Conservation (phyloP, 2,888 invertebrate species). For the Plagiodera versicolora region DNA sequence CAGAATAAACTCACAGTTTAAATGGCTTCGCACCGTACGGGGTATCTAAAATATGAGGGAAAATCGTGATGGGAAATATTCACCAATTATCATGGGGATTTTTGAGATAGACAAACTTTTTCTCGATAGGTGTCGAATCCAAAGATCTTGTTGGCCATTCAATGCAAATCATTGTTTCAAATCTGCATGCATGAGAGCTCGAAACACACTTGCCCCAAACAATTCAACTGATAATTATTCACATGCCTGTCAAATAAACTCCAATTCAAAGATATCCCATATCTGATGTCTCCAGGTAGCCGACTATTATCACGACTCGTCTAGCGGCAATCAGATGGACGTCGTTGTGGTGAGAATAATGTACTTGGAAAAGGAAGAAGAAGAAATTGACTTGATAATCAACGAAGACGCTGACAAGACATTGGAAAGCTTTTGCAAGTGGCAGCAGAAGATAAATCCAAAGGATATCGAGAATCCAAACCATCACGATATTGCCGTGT, state of each 20-base stretch:
- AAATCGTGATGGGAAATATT: too few relatives aligned
- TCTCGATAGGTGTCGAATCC: too few relatives aligned
- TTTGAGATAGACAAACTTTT: too few relatives aligned
- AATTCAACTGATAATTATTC: too few relatives aligned
- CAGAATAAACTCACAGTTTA: not conserved
- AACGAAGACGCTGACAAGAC: conserved; percentile 60
- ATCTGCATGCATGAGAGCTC: too few relatives aligned
- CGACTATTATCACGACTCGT: conserved; percentile 55
- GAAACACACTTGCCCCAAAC: too few relatives aligned
- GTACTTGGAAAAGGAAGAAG: conserved; percentile 59
- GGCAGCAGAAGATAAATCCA: conserved; percentile 63
- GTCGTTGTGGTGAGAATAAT: conserved; percentile 61
- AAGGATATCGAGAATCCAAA: conserved; percentile 60
- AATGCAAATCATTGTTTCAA: too few relatives aligned
- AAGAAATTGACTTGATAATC: conserved; percentile 58
- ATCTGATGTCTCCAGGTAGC: conserved; percentile 45
- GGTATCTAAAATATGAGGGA: not conserved
- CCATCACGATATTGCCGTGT: conserved; percentile 64
- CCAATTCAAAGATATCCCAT: not conserved
- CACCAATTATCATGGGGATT: too few relatives aligned
- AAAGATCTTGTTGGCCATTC: too few relatives aligned
- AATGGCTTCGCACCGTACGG: not conserved
- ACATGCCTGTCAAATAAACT: too few relatives aligned
- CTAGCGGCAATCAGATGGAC: conserved; percentile 62
- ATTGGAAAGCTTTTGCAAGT: conserved; percentile 65